Evolutionary conservation across 2,888 invertebrate species (phyloP).

Genomic region (Cepaea hortensis): DNA sequence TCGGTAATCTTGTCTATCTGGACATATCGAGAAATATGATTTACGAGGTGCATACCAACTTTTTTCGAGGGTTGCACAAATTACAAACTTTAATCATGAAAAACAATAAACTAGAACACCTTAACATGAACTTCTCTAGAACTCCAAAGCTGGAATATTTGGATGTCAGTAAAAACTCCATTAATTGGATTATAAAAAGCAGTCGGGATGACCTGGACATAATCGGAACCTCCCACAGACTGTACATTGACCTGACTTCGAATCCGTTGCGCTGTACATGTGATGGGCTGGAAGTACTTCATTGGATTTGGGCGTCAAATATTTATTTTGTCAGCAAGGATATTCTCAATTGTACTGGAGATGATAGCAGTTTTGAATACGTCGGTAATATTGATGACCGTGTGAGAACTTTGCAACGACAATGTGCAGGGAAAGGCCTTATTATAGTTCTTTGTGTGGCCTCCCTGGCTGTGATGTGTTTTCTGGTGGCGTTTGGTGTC

Average conservation of each 20-base stretch:
- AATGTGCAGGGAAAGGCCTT: neutral
- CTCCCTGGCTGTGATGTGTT: neutral
- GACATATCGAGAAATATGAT: conserved; percentile 1
- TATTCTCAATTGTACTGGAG: neutral
- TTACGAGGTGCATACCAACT: neutral
- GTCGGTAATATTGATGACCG: neutral
- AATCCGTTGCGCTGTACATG: conserved; percentile 35
- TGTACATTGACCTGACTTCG: neutral
- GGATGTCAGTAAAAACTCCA: neutral
- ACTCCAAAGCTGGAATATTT: neutral
- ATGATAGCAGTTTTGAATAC: neutral
- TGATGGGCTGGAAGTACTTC: conserved; percentile 2
- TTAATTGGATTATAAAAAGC: neutral
- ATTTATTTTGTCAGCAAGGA: neutral
- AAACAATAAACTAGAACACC: neutral
- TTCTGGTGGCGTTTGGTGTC: neutral
- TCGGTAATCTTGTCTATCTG: neutral
- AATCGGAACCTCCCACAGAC: neutral
- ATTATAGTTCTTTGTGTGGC: conserved; percentile 1
- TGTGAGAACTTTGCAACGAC: neutral
- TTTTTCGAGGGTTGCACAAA: neutral
- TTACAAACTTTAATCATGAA: neutral
- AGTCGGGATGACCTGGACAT: neutral
- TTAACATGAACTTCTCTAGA: neutral
- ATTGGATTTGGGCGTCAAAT: conserved; percentile 11